Evolutionary conservation across 2,797 vertebrate genomes (phyloP).

Genomic region (Epinephelus awoara): DNA sequence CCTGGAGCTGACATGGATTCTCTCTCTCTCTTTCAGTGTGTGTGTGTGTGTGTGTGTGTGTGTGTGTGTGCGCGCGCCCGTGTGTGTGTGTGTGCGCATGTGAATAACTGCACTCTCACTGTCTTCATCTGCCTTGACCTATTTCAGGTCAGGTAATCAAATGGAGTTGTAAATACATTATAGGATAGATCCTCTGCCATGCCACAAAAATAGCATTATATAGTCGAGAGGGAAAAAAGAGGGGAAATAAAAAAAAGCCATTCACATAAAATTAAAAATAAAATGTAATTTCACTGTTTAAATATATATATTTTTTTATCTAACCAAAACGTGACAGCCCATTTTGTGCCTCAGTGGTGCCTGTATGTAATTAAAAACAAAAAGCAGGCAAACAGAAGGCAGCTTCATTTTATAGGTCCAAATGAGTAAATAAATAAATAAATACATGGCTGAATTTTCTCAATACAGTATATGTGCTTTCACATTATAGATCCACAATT

Average conservation of each 20-base stretch:
- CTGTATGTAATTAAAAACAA: constrained; percentile 38
- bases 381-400: constrained; percentile 24
- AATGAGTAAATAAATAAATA: constrained; percentile 42
- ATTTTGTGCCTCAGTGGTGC: constrained; percentile 1
- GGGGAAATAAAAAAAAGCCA: background rate
- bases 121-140: constrained; percentile 81
- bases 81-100: constrained; percentile 43
- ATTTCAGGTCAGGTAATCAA: constrained; percentile 82
- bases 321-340: constrained; percentile 21
- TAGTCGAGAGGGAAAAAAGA: constrained; percentile 8
- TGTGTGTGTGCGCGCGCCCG: constrained; percentile 30
- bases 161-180: constrained; percentile 73
- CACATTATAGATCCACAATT: constrained; percentile 24
- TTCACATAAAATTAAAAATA: constrained; percentile 33
- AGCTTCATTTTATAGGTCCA: constrained; percentile 36
- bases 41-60: constrained; percentile 41
- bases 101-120: constrained; percentile 83
- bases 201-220: constrained; percentile 52
- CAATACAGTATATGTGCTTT: constrained; percentile 23
- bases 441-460: constrained; percentile 28
- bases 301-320: constrained; percentile 14
- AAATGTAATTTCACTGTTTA: constrained; percentile 26
- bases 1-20: constrained; percentile 44
- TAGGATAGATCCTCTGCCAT: constrained; percentile 45
- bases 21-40: constrained; percentile 10